A percentile compares a stretch with the other conserved stretches of the same genome.
These are phyloP conservation scores for Forbesichthys agassizii DNA, from an alignment of 2,113 vertebrate species.

Conservation along the genomic window DNA sequence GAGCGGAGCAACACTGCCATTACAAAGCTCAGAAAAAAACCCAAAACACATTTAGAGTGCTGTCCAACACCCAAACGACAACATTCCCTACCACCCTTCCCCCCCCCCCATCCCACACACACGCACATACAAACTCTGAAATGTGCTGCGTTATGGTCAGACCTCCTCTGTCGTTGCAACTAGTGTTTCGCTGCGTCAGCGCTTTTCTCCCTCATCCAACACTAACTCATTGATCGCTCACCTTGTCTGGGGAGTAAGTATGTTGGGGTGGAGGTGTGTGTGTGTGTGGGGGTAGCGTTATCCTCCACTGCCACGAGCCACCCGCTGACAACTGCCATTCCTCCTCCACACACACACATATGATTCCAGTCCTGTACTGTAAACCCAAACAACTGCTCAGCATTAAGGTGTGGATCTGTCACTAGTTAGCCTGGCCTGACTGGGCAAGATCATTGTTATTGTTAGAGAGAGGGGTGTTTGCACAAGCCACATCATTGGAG, in stretches of 20 bases:
- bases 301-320: constrained; percentile 70
- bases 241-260: constrained; percentile 20
- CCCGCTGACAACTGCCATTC: constrained; percentile 66
- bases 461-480: constrained; percentile 68
- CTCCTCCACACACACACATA: constrained; percentile 27
- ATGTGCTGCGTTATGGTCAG: constrained; percentile 66
- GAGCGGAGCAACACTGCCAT: no score
- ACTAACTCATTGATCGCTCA: constrained; percentile 32
- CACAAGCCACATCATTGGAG: constrained; percentile 74
- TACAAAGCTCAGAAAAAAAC: not conserved
- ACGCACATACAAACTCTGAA: constrained; percentile 52
- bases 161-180: constrained; percentile 39
- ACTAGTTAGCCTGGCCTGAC: constrained; percentile 71
- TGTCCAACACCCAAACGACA: constrained; percentile 6
- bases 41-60: constrained; percentile 25
- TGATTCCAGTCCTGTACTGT: constrained; percentile 12
- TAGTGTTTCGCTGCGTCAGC: constrained; percentile 71
- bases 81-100: not conserved
- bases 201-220: constrained; percentile 37
- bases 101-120: constrained; percentile 9
- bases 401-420: constrained; percentile 78
- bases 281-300: constrained; percentile 11
- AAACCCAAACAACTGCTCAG: constrained; percentile 71
- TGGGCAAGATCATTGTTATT: constrained; percentile 72
- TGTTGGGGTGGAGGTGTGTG: not conserved